Evolutionary conservation across 1,140 invertebrate genomes (phyloP), one percentile per base, ranked within the genome.

Genomic region (Drosophila paulistorum): DNA sequence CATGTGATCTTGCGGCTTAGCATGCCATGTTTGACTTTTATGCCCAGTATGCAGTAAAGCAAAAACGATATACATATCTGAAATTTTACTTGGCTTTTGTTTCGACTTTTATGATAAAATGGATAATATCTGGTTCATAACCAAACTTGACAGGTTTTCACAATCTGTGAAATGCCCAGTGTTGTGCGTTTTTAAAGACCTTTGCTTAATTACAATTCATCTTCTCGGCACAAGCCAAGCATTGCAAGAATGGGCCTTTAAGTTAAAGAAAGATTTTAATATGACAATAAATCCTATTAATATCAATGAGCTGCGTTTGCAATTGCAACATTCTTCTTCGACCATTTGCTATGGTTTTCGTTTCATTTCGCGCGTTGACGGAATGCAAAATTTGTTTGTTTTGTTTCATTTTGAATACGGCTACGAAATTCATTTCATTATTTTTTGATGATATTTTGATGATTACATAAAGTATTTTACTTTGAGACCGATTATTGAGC

Each of bases 371-470:
- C 23, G 23, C 69, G 81, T 63, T 71, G 63, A 20, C 77, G 26
- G 83, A 85, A 86, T 81, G 79, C 74, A 20, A 79, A 85, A 81
- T 86, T 65, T 79, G 69, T 55, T 61, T 9, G 45, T 33, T 70
- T 33, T 71, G 60, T 64, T 62, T 59, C 55, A 79, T 85, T 85
- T 85, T 74, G 60, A 75, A 79, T 74, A 70, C 63, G 60, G 51
- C 63, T 63, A 14, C 58, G 74, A 77, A 73, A 74, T 79, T 74
- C 77, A 75, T 81, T 76, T 76, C 64, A 71, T 74, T 79, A 59
- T 67, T 74, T 85, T 84, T 69, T 81, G 37, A 81, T 84, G 77
- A 78, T 70, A 71, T 69, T 80, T 78, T 68, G 69, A 77, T 68
- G 74, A 70, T 67, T 75, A 71, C 48, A 69, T 59, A 59, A 64